Evolutionary conservation across 2,888 invertebrate genomes (phyloP).

Genomic region (Hyalella azteca): DNA sequence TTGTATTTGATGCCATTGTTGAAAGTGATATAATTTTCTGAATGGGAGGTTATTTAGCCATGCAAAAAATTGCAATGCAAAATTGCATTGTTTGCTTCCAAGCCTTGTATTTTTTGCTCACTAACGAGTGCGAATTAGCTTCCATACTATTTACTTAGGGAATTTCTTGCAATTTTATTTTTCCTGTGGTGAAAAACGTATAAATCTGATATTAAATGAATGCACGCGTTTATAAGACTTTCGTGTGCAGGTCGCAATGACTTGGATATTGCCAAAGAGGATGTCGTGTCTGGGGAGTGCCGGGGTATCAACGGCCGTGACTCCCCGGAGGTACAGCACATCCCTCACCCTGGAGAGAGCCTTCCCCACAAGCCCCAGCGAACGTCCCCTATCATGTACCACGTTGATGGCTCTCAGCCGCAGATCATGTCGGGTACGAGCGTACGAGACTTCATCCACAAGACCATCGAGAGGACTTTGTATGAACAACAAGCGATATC

Average conservation of each 20-base stretch:
- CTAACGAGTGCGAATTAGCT: no score
- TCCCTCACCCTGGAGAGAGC: conserved; percentile 54
- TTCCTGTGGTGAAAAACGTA: no score
- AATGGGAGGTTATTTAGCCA: no score
- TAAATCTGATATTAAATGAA: no score
- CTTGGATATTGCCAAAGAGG: conserved; percentile 63
- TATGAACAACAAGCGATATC: not conserved
- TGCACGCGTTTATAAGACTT: no score
- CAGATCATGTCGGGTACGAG: not conserved
- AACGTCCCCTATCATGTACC: not conserved
- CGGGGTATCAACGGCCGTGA: conserved; percentile 51
- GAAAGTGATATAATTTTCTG: no score
- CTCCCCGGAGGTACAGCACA: conserved; percentile 56
- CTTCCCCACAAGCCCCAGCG: conserved; percentile 18
- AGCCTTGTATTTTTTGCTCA: no score
- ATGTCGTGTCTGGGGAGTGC: conserved; percentile 57
- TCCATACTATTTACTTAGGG: no score
- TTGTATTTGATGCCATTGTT: no score
- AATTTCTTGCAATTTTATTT: no score
- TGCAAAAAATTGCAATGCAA: no score
- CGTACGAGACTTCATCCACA: conserved; percentile 2
- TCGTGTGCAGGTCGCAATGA: conserved; percentile 67
- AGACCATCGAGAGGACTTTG: conserved; percentile 37
- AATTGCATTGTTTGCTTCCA: no score
- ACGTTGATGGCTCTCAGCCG: conserved; percentile 25